A percentile compares a stretch with the other conserved stretches of the same genome.
Conservation (phyloP, 1,140 invertebrate species). For the Luehdorfia chinensis region DNA sequence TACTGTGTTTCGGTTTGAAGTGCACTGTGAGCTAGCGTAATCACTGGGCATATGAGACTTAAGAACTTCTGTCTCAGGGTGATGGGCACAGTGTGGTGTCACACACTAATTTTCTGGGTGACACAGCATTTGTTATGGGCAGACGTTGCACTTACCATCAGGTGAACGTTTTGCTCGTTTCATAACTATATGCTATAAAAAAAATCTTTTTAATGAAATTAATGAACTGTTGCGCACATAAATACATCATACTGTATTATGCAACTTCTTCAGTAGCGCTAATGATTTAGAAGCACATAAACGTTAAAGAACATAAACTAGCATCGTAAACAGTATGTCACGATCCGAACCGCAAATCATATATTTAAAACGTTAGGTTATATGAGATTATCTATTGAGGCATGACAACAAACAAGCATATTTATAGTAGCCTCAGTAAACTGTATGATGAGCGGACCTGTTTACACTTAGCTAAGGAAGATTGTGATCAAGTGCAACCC, state of each 20-base stretch:
- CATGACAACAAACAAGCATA: slow-evolving; percentile 20
- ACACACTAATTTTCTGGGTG: too few relatives aligned
- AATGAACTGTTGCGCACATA: too few relatives aligned
- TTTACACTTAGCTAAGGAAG: slow-evolving; percentile 48
- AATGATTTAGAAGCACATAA: slow-evolving; percentile 5
- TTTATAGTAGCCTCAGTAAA: slow-evolving; percentile 33
- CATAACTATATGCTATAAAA: too few relatives aligned
- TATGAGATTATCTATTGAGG: slow-evolving; percentile 19
- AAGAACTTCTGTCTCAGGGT: too few relatives aligned
- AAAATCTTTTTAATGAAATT: too few relatives aligned
- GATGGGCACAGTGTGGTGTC: too few relatives aligned
- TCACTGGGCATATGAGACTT: too few relatives aligned
- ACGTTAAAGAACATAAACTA: slow-evolving; percentile 4
- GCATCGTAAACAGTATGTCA: slow-evolving; percentile 15
- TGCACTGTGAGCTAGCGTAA: too few relatives aligned
- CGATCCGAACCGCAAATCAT: slow-evolving; percentile 9
- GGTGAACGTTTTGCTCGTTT: too few relatives aligned
- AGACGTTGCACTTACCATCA: too few relatives aligned
- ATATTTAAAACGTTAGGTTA: slow-evolving; percentile 18
- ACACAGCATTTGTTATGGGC: too few relatives aligned
- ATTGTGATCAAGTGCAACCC: slow-evolving; percentile 58
- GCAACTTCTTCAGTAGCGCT: slow-evolving; percentile 12
- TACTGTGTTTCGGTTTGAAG: too few relatives aligned
- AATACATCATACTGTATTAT: neutral
- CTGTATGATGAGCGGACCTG: slow-evolving; percentile 49